A percentile compares a stretch with the other conserved stretches of the same genome.
phyloP scores from a whole-genome alignment of 2,797 vertebrate species.

The Hapalemur alaotrensis region DNA sequence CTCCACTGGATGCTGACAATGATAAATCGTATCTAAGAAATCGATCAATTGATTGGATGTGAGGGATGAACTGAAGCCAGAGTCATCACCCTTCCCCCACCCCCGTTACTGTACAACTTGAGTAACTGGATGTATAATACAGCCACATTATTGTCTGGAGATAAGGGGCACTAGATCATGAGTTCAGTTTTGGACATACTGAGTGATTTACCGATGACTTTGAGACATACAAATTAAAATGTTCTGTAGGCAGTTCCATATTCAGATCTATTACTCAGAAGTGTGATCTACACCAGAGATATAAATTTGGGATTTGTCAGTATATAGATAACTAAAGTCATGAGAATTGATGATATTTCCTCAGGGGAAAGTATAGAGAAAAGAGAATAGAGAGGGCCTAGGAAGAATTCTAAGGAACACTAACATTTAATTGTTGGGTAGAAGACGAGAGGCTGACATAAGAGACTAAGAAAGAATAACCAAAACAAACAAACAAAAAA shows the following conservation, averaged over 20 bases:
- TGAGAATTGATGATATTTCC: neutral
- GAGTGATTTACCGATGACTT: neutral
- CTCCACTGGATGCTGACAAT: neutral
- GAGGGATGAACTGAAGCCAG: neutral
- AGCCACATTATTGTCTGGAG: neutral
- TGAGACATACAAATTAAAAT: neutral
- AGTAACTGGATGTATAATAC: neutral
- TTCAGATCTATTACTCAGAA: conserved; percentile 14
- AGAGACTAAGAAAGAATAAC: neutral
- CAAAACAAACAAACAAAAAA: neutral
- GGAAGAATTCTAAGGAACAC: neutral
- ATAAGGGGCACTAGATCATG: neutral
- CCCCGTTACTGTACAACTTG: neutral
- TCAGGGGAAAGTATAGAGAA: neutral
- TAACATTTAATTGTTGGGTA: neutral
- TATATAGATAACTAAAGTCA: neutral
- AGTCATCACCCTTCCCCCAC: neutral
- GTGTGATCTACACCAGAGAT: neutral
- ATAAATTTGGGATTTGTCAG: conserved; percentile 21
- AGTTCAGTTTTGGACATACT: neutral
- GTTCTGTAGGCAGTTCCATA: neutral
- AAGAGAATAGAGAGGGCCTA: neutral
- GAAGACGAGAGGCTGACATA: neutral
- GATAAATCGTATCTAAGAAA: conserved; percentile 25
- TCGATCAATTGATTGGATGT: neutral